These are phyloP conservation scores for Caenorhabditis wallacei DNA, from an alignment of 2,888 invertebrate genomes.

Conservation along the genomic window DNA sequence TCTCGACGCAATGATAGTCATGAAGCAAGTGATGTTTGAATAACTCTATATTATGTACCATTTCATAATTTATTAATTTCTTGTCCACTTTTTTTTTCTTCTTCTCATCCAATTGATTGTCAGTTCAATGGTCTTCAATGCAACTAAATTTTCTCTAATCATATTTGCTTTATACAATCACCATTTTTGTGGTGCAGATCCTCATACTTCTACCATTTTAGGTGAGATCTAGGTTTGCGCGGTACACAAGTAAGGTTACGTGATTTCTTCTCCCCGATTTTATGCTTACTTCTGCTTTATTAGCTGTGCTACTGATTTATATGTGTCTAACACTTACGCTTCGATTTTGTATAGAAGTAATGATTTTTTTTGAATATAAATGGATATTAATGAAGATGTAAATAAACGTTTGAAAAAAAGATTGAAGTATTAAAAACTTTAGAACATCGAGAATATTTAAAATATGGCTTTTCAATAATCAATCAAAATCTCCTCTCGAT, in stretches of 20 bases:
- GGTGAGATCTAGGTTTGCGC: slow-evolving; percentile 53
- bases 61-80: slow-evolving; percentile 52
- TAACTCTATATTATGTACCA: slow-evolving; percentile 25
- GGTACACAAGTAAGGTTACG: slow-evolving; percentile 59
- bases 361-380: slow-evolving; percentile 32
- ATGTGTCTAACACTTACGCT: slow-evolving; percentile 8
- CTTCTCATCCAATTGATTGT: background rate
- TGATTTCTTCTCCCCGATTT: slow-evolving; percentile 20
- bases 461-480: too few species aligned
- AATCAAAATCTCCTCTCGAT: too few species aligned
- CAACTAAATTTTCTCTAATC: slow-evolving; percentile 32
- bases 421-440: background rate
- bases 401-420: background rate
- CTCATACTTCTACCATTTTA: slow-evolving; percentile 47
- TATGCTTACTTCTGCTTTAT: slow-evolving; percentile 40
- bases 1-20: slow-evolving; percentile 69
- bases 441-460: too few species aligned
- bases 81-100: background rate
- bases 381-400: background rate
- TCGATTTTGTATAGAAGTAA: slow-evolving; percentile 6
- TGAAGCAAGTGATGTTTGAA: slow-evolving; percentile 62
- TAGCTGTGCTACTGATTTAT: slow-evolving; percentile 8
- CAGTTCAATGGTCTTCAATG: slow-evolving; percentile 11
- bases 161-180: slow-evolving; percentile 23
- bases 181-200: slow-evolving; percentile 49